Base-by-base conservation (phyloP, 2,113 vertebrate genomes). In the Semnopithecus entellus region DNA sequence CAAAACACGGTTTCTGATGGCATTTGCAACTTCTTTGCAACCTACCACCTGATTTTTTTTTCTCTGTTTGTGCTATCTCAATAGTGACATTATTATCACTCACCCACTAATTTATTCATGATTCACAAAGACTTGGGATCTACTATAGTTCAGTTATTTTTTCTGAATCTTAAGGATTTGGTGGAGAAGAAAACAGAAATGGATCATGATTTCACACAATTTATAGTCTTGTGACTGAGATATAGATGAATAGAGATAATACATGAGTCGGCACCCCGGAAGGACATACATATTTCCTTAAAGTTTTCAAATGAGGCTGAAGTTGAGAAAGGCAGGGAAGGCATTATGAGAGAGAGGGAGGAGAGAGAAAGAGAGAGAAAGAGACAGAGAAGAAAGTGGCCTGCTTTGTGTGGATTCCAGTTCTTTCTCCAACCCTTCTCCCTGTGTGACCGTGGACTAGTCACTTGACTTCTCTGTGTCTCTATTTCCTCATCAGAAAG, bases 151-250 rank as follows among this genome's bases (percentile, higher is more conserved):
- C n/a, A 83, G 32, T 30, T 72, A 48, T 91, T 79, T 61, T 35
- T 84, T 59, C 78, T 94, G 78, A 45, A 79, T 85, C 17, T 76
- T 81, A 55, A 96, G 90, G 73, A 81, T 61, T 86, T 57, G 48
- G 0, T 27, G n/a, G 64, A 89, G 73, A 90, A 92, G 35, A 66
- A 75, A 23, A 92, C 48, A 61, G 52, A 55, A 8, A 81, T 38
- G 45, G 43, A 70, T 78, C 43, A 70, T 38, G 20, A 61, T 88
- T 91, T 88, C 20, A 81, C 17, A 48, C 38, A 88, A 32, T 82
- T 92, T 38, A 59, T 6, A 70, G 27, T 88, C 27, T 57, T 68
- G 45, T 57, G 66, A 90, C n/a, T 83, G 68, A 35, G 38, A 43
- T 10, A 48, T 5, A 68, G 20, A 83, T 72, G 16, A 57, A 55